Evolutionary conservation across 1,140 invertebrate genomes (phyloP).

Genomic region (Varroa destructor): DNA sequence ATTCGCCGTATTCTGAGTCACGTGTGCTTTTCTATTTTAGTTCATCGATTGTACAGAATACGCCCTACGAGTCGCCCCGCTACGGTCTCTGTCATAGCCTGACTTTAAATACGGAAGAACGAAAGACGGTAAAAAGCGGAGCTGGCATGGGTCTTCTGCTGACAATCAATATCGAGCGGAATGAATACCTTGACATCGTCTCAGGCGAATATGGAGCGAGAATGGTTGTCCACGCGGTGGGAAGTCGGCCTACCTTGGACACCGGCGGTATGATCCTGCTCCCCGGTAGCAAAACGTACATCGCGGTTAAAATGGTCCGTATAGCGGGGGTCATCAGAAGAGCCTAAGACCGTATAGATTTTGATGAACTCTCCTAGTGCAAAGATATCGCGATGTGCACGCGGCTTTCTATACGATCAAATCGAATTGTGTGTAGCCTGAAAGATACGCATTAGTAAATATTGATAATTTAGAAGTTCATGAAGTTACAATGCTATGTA

Average conservation of each 20-base stretch:
- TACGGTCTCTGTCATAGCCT: conserved; percentile 33
- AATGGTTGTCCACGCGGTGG: conserved; percentile 33
- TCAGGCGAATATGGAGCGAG: conserved; percentile 33
- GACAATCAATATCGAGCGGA: conserved; percentile 34
- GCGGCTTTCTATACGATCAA: too few species aligned
- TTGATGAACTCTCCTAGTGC: too few species aligned
- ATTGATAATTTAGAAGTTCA: too few species aligned
- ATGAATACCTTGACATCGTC: conserved; percentile 34
- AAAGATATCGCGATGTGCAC: too few species aligned
- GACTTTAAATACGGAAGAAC: conserved; percentile 31
- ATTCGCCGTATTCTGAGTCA: too few species aligned
- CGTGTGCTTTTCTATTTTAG: neutral
- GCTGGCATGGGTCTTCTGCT: conserved; percentile 32
- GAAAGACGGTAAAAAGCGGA: conserved; percentile 33
- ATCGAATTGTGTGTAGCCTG: too few species aligned
- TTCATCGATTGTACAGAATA: conserved; percentile 12
- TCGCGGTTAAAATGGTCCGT: conserved; percentile 34
- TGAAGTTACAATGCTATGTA: too few species aligned
- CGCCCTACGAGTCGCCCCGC: conserved; percentile 28
- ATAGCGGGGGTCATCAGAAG: neutral
- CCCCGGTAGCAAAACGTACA: conserved; percentile 33
- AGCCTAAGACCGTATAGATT: too few species aligned
- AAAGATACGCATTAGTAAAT: too few species aligned
- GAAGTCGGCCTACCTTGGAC: conserved; percentile 32
- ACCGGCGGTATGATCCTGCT: conserved; percentile 32